Conservation (phyloP, 2,113 vertebrate species). For the Phalacrocorax aristotelis region DNA sequence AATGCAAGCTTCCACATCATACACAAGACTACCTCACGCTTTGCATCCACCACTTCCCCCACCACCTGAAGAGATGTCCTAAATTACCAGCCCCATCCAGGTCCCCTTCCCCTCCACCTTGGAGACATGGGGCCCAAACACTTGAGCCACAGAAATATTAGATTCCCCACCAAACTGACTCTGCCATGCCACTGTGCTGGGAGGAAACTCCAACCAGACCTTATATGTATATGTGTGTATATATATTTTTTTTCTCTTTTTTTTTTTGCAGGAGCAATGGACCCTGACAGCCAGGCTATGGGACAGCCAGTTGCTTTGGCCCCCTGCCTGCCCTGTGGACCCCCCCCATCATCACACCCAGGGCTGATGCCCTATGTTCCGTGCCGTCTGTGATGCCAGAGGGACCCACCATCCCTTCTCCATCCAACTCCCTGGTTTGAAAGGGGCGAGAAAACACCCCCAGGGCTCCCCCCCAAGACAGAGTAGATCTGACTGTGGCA, state of each 20-base stretch:
- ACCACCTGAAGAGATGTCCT: neutral
- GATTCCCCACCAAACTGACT: neutral
- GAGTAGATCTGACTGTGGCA: neutral
- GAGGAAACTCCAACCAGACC: neutral
- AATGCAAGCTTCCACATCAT: fast-evolving
- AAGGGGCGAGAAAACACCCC: neutral
- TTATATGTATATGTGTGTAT: neutral
- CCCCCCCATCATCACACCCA: fast-evolving
- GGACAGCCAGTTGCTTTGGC: neutral
- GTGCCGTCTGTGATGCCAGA: neutral
- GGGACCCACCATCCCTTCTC: neutral
- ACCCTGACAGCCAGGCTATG: neutral
- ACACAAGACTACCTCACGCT: fast-evolving
- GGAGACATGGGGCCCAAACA: neutral
- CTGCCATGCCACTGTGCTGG: fast-evolving
- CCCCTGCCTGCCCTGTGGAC: fast-evolving
- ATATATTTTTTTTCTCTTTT: too few species aligned
- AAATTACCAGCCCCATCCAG: neutral
- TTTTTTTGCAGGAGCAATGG: neutral
- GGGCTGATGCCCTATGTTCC: neutral
- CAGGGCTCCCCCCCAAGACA: fast-evolving
- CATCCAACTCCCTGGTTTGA: neutral
- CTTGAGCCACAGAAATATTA: neutral
- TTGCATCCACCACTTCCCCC: neutral
- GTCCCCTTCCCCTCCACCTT: neutral